Base-by-base conservation (phyloP, 2,797 vertebrate genomes). In the Lemur catta region DNA sequence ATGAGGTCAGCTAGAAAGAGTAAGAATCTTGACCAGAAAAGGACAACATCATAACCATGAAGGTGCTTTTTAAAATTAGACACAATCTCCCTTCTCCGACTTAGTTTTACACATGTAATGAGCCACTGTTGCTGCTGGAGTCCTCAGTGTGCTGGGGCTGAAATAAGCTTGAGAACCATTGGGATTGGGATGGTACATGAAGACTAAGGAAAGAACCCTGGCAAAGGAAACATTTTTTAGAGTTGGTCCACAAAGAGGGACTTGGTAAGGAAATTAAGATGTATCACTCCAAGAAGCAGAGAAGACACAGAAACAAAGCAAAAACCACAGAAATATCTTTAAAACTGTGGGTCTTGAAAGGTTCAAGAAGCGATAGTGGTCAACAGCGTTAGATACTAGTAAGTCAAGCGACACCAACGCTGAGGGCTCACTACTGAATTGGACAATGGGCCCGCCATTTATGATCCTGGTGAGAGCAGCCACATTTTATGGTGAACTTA, bases 121-220 rank as follows among this genome's bases (percentile, higher is more conserved):
- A 46, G 6, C 2, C 26, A 46, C 0, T 7, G 0, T 33, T 57
- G 20, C 38, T 59, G 0, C 20, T 65, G 8, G 0, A 14, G 2
- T 55, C n/a, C 50, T 85, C 35, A n/a, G 28, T 55, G 18, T 30
- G 7, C 20, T 71, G 11, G 9, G 18, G 18, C 38, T 89, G 24
- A 93, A 94, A 79, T 10, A 8, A 38, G 24, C 28, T 43, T 69
- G 65, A 46, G 63, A 96, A 76, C 0, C 4, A 18, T 1, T 65
- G 33, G 4, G 8, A 46, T 79, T 38, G 43, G n/a, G 76, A 55
- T 69, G 33, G 72, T 43, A 48, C 6, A 1, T 61, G 41, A 59
- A n/a, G 30, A 79, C 65, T 15, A 72, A 91, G 13, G 6, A 79
- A 82, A 76, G n/a, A 82, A 38, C 4, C 26, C 8, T 22, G n/a